These are phyloP conservation scores for Cygnus atratus DNA, from an alignment of 2,113 vertebrate genomes.

Conservation along the genomic window DNA sequence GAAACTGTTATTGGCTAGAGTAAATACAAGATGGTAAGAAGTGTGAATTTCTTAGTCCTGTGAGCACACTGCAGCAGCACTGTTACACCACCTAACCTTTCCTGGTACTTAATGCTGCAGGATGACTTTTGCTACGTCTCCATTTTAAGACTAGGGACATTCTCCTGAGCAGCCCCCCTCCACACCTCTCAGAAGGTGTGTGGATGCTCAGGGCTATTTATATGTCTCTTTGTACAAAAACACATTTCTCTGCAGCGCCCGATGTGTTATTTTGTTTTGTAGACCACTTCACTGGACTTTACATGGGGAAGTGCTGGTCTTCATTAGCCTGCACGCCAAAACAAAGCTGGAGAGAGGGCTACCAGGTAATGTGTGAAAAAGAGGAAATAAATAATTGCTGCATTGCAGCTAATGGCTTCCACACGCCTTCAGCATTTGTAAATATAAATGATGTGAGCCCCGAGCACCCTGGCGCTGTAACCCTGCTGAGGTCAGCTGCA, in stretches of 20 bases:
- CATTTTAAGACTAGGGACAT: rapidly evolving
- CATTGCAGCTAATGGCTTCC: not conserved
- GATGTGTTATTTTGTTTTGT: not conserved
- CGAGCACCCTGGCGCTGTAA: not conserved
- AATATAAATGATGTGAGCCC: not conserved
- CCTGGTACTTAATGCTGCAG: not conserved
- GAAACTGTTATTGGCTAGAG: constrained; percentile 72
- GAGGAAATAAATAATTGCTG: not conserved
- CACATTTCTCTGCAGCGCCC: not conserved
- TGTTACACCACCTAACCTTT: not conserved
- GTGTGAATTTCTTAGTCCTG: not conserved
- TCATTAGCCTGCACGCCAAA: not conserved
- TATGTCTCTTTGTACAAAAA: not conserved
- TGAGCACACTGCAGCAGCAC: not conserved
- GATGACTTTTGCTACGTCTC: not conserved
- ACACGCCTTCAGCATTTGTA: not conserved
- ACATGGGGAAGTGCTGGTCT: not conserved
- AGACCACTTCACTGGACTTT: not conserved
- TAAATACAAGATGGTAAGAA: constrained; percentile 42
- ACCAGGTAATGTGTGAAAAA: not conserved
- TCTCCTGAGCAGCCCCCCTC: not conserved
- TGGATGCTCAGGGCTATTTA: not conserved
- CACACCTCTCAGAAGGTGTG: not conserved
- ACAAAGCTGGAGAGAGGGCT: not conserved
- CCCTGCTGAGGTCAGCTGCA: rapidly evolving